Evolutionary conservation across 2,797 vertebrate genomes (phyloP).

Genomic region (Sebastes umbrosus): DNA sequence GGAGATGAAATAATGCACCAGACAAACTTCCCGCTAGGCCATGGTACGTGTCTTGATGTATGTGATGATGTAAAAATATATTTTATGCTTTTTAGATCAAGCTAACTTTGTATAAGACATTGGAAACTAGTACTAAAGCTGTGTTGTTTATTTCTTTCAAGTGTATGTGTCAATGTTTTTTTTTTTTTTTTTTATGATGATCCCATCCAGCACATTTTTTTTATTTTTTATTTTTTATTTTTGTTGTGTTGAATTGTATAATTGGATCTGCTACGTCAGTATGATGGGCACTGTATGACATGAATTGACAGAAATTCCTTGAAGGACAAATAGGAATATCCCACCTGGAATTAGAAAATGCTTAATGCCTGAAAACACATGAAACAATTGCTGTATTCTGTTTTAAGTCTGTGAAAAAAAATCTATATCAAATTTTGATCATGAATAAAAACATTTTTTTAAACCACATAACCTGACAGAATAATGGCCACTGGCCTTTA

Average conservation of each 20-base stretch:
- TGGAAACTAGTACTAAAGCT: constrained; percentile 84
- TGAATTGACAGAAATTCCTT: constrained; percentile 13
- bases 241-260: constrained; percentile 61
- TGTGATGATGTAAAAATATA: constrained; percentile 86
- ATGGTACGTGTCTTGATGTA: constrained; percentile 81
- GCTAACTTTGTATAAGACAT: constrained; percentile 89
- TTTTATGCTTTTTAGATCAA: constrained; percentile 92
- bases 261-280: constrained; percentile 58
- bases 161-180: constrained; percentile 76
- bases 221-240: constrained; percentile 8
- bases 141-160: constrained; percentile 81
- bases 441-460: neutral
- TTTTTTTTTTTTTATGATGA: constrained; percentile 42
- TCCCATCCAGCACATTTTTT: constrained; percentile 68
- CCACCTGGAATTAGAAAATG: constrained; percentile 10
- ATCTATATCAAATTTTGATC: neutral
- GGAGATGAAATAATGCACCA: constrained; percentile 67
- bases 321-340: constrained; percentile 18
- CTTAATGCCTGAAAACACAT: constrained; percentile 14
- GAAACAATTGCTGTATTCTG: constrained; percentile 17
- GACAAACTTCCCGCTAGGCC: constrained; percentile 73
- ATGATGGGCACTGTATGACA: constrained; percentile 37
- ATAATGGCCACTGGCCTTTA: constrained; percentile 12
- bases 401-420: constrained; percentile 7
- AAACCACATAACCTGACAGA: constrained; percentile 1